A percentile compares a stretch with the other conserved stretches of the same genome.
Conservation (phyloP, 1,140 invertebrate species). For the Pogonomyrmex barbatus region DNA sequence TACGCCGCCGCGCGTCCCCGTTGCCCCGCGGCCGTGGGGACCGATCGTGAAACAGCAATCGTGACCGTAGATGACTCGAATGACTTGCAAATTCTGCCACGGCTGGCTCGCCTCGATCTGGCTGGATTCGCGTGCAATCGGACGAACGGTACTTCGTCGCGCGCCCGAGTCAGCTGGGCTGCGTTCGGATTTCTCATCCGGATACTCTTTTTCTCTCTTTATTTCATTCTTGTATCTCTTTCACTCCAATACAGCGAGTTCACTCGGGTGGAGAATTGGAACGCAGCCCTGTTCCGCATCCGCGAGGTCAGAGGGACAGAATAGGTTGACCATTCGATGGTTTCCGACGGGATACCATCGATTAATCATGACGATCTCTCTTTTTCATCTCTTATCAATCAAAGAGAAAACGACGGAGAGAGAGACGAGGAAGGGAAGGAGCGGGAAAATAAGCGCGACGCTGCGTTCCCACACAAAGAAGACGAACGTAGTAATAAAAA, state of each 20-base stretch:
- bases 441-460: not conserved
- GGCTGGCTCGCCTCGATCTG: constrained; percentile 42
- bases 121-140: constrained; percentile 25
- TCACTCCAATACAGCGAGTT: too few species aligned
- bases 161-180: not conserved
- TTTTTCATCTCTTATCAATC: too few species aligned
- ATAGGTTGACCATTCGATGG: not conserved
- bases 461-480: not conserved
- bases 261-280: too few species aligned
- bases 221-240: too few species aligned
- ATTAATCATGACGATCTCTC: not conserved
- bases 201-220: too few species aligned
- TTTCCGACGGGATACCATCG: not conserved
- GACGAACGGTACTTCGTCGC: constrained; percentile 23
- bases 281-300: not conserved
- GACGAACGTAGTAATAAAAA: too few species aligned
- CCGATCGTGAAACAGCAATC: constrained; percentile 73
- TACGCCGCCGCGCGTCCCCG: not conserved
- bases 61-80: constrained; percentile 75
- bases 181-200: too few species aligned
- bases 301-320: not conserved
- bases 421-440: not conserved
- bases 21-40: not conserved
- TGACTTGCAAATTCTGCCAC: constrained; percentile 70
- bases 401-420: not conserved